Conservation (phyloP, 2,113 vertebrate species). For the Rhizomys pruinosus region DNA sequence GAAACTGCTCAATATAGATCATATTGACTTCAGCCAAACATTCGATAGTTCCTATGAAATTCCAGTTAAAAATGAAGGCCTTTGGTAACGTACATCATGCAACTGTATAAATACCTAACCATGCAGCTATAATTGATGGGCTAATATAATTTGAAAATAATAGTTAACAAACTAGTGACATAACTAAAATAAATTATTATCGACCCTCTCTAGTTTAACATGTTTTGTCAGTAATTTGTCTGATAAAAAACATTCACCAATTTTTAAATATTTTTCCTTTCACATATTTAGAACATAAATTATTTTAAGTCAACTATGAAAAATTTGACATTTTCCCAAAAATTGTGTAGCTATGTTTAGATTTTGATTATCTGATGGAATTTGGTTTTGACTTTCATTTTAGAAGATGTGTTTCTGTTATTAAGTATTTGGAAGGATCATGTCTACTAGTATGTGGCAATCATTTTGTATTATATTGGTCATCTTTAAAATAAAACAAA, state of each 20-base stretch:
- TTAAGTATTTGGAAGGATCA: neutral
- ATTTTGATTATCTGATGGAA: neutral
- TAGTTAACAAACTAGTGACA: neutral
- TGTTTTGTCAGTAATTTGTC: constrained; percentile 22
- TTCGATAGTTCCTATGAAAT: neutral
- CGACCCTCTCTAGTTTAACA: neutral
- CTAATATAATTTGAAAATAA: neutral
- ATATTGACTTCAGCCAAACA: neutral
- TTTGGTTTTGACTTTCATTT: neutral
- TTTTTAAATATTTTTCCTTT: neutral
- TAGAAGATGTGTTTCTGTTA: neutral
- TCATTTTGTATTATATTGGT: neutral
- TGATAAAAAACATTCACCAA: neutral
- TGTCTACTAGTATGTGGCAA: too few relatives aligned
- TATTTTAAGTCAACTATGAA: neutral
- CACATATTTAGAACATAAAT: too few relatives aligned
- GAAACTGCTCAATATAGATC: neutral
- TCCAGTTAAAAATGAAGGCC: neutral
- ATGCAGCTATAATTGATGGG: neutral
- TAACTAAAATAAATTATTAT: constrained; percentile 35
- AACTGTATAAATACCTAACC: neutral
- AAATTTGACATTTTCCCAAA: neutral
- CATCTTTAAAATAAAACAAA: neutral
- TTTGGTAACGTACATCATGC: neutral
- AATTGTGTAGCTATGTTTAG: neutral